Base-by-base conservation (phyloP, 2,113 vertebrate species). In the Rissa tridactyla region DNA sequence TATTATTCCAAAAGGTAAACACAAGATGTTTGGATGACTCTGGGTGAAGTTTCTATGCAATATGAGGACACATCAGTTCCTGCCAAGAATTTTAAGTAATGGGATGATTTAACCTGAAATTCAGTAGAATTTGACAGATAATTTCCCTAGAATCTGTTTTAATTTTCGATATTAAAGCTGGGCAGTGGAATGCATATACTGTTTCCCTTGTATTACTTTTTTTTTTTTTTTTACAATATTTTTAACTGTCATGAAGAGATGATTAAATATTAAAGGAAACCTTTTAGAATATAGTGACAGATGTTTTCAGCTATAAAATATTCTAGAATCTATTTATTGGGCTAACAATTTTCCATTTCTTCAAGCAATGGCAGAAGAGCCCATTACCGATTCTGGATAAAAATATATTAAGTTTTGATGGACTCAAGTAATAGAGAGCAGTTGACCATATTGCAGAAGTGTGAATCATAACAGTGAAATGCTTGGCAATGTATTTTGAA, bases 401-500 rank as follows among this genome's bases (percentile, higher is more conserved):
- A 95, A 96, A 93, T 83, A 75, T 86, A 88, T 55, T 82, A 51
- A 85, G 23, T 68, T 93, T 65, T 81, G 55, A 86, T 62, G 36
- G 51, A 81, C 32, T 71, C 23, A 87, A 51, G 21, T 77, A 91
- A 61, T 62, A 81, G 26, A 75, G 34, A 92, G 54, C 15, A 38
- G 51, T 18, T 93, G 71, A 92, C 42, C 57, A 42, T 73, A 64
- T 38, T 86, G 58, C 34, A 86, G 68, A 95, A 82, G 7, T 49
- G n/a, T 91, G 68, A 89, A 76, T 72, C 49, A 47, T 81, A 95
- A 51, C 15, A 81, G 36, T 58, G 30, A 94, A 80, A 86, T 81
- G 5, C 17, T 66, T 81, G 44, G 27, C 68, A 95, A 92, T 65
- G 46, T 62, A 57, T 62, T 82, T 62, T 61, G 19, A 82, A 73